Base-by-base conservation (phyloP, 1,140 invertebrate species). In the Muscidifurax raptorellus region DNA sequence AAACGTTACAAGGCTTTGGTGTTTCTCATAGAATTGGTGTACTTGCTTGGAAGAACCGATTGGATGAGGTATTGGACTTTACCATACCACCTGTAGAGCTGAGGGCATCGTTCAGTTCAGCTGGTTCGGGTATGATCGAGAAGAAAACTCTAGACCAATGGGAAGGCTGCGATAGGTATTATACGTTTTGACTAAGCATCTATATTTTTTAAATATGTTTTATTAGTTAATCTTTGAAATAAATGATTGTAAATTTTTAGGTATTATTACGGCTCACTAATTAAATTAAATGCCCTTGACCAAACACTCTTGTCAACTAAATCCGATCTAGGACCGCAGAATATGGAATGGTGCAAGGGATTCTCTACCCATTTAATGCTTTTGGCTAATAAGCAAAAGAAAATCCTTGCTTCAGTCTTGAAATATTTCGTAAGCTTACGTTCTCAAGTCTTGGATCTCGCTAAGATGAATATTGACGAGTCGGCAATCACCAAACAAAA, bases 281-380 rank as follows among this genome's bases (percentile, higher is more conserved):
- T 96, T 27, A 94, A 96, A 74, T 92, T 96, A 78, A 94, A 96
- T 67, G 93, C 95, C 1, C 93, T 99, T 10, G 94, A 95, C 27
- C 93, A 72, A 93, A 95, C 25, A 90, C 97, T 87, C 83, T 94
- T 94, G 32, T 90, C 94, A 4, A 96, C 96, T 0, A 95, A 96
- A 47, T 95, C 96, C 86, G 97, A 99, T 89, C 91, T 99, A 40
- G 97, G 96, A 13, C 91, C 95, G 0, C 95, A 95, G 64, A 97
- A 97, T 86, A 95, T 97, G 74, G 97, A 98, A 82, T 94, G 97
- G 79, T 96, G 97, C 86, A 95, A 95, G 92, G 98, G 98, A 67
- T 98, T 96, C 90, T 94, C 95, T 0, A 93, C 94, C 77, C 95
- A 97, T 86, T 88, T 97, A 15, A 93, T 96, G 87, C 86, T 97